Base-by-base conservation (phyloP, 2,113 vertebrate genomes). In the Cheilinus undulatus region DNA sequence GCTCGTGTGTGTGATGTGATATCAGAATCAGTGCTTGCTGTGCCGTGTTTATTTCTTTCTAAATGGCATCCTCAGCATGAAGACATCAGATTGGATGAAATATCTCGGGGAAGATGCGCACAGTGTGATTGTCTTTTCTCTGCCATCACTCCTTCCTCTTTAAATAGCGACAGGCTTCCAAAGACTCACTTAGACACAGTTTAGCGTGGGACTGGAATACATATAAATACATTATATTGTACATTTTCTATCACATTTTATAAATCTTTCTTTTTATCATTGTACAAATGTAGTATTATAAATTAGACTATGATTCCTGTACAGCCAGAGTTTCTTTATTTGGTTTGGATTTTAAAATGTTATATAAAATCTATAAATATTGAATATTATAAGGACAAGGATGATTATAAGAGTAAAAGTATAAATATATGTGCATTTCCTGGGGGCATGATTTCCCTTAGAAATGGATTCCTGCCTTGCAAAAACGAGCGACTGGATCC, bases 171-270 rank as follows among this genome's bases (percentile, higher is more conserved):
- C 78, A 84, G 59, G 70, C 85, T 88, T 91, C 82, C 90, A 93
- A 89, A 89, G 92, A 91, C 88, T 86, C 84, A 85, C 50, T 36
- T 30, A 43, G 61, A 77, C 67, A 59, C 50, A 46, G 45, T 36
- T 58, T 20, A 42, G 70, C 28, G 71, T 78, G 73, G 28, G 19
- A 69, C 51, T 64, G 65, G 52, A 50, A 74, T 46, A 76, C 26
- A 62, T 69, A 74, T 57, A 73, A 76, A 81, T 63, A 73, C 63
- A 76, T 67, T 51, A 69, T 71, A 80, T 50, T 81, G 28, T 84
- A 84, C 56, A 85, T 92, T 92, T 93, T 91, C 50, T 89, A 92
- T 84, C 68, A 86, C 69, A 38, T 90, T 92, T 92, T 90, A 70
- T 90, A 88, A 86, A 85, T 63, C 17, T 34, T 77, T 66, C 77